Conservation (phyloP, 2,888 invertebrate species). For the Drosophila prostipennis region DNA sequence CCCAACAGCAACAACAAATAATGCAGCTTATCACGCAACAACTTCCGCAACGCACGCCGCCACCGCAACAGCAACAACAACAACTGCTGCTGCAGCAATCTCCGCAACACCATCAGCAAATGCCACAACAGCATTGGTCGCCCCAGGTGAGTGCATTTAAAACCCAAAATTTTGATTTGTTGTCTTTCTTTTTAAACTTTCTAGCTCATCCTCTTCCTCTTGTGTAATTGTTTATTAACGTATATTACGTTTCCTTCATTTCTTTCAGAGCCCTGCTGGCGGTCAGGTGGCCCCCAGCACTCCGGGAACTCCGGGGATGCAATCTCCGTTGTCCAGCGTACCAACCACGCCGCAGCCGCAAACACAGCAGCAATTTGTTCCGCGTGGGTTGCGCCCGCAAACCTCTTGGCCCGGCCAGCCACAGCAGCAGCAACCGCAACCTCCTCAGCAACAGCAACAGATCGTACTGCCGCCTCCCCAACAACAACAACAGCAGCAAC, state of each 20-base stretch:
- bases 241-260: too few species aligned
- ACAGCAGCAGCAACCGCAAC: slow-evolving; percentile 59
- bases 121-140: slow-evolving; percentile 84
- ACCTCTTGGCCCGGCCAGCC: slow-evolving; percentile 51
- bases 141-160: slow-evolving; percentile 65
- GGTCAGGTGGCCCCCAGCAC: slow-evolving; percentile 67
- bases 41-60: slow-evolving; percentile 78
- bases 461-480: slow-evolving; percentile 74
- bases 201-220: too few species aligned
- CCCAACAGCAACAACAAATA: slow-evolving; percentile 80
- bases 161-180: too few species aligned
- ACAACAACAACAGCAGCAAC: slow-evolving; percentile 67
- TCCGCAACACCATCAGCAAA: slow-evolving; percentile 76
- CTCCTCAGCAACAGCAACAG: slow-evolving; percentile 66
- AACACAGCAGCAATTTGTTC: slow-evolving; percentile 43
- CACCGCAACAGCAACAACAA: slow-evolving; percentile 77
- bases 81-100: slow-evolving; percentile 85
- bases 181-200: too few species aligned
- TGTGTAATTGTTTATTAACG: too few species aligned
- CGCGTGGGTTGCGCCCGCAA: slow-evolving; percentile 56
- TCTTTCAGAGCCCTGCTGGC: slow-evolving; percentile 59
- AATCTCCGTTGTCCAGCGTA: slow-evolving; percentile 68
- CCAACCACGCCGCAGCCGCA: slow-evolving; percentile 68
- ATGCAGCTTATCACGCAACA: slow-evolving; percentile 84
- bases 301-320: slow-evolving; percentile 69